Percentiles rank a stretch among this genome's conserved stretches.
Conservation (phyloP, 1,140 invertebrate species). For the Drosophila parabipectinata region DNA sequence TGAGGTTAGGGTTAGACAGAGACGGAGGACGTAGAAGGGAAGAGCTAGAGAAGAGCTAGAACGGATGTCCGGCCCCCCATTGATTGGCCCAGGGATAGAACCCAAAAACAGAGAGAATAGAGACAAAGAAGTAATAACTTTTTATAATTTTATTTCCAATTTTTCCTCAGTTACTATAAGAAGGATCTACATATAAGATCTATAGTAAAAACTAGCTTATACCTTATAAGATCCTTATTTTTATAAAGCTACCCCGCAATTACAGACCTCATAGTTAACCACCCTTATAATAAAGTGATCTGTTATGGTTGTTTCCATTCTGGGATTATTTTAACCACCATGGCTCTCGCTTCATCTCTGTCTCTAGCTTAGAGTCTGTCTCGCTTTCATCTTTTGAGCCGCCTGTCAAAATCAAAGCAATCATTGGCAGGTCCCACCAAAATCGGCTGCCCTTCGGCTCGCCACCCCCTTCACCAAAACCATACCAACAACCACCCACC, state of each 20-base stretch:
- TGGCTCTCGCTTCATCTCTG: not conserved
- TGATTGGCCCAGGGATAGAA: slow-evolving; percentile 21
- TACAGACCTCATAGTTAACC: not conserved
- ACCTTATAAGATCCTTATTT: not conserved
- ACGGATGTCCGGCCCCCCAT: slow-evolving; percentile 42
- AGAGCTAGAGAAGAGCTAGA: slow-evolving; percentile 2
- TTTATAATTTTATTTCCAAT: slow-evolving; percentile 4
- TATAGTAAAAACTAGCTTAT: not conserved
- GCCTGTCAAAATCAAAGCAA: slow-evolving; percentile 40
- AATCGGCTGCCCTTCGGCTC: not conserved
- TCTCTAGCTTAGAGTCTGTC: not conserved
- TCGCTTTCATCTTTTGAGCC: slow-evolving; percentile 10
- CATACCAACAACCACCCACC: slow-evolving; percentile 10
- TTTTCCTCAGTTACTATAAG: not conserved
- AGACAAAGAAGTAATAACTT: not conserved
- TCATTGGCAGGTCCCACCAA: slow-evolving; percentile 13
- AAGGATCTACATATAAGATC: not conserved
- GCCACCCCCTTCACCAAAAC: slow-evolving; percentile 1
- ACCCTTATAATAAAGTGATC: not conserved
- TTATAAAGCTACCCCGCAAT: not conserved
- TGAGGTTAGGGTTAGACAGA: not conserved
- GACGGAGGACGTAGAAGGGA: not conserved
- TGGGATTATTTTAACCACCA: not conserved
- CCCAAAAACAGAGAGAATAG: not conserved
- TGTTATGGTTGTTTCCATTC: not conserved